A percentile compares a stretch with the other conserved stretches of the same genome.
Evolutionary conservation across 2,113 vertebrate genomes (phyloP).

Genomic region (Oxyruncus cristatus): DNA sequence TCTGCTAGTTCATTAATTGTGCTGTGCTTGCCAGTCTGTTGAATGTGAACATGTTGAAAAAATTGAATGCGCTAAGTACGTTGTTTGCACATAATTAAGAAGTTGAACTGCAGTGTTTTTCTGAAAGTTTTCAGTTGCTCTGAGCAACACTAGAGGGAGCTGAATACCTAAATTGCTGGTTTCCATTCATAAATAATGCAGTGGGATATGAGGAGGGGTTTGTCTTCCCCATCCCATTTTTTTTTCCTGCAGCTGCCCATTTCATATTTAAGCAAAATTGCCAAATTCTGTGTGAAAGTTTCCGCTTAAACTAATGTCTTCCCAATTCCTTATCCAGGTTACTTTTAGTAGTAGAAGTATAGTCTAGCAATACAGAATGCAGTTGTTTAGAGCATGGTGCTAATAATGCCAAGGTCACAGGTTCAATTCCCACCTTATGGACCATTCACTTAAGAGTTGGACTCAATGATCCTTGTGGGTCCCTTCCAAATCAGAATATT

Average conservation of each 20-base stretch:
- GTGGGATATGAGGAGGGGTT: not conserved
- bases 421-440: not conserved
- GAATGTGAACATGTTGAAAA: not conserved
- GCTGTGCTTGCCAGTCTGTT: not conserved
- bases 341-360: not conserved
- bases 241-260: not conserved
- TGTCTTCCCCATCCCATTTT: not conserved
- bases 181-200: not conserved
- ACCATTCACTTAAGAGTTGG: not conserved
- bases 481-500: not conserved
- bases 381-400: not conserved
- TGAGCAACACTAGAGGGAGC: slow-evolving; percentile 50
- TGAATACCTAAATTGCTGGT: not conserved
- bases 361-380: not conserved
- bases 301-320: not conserved
- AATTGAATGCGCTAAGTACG: not conserved
- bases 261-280: not conserved
- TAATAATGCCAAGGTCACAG: not conserved
- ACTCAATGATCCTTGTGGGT: not conserved
- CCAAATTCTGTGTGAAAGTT: not conserved
- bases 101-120: not conserved
- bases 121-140: not conserved
- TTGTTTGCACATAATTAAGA: not conserved
- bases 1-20: not conserved
- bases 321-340: not conserved